phyloP scores from a whole-genome alignment of 2,797 vertebrate genomes.

The Gymnothorax reevesii region DNA sequence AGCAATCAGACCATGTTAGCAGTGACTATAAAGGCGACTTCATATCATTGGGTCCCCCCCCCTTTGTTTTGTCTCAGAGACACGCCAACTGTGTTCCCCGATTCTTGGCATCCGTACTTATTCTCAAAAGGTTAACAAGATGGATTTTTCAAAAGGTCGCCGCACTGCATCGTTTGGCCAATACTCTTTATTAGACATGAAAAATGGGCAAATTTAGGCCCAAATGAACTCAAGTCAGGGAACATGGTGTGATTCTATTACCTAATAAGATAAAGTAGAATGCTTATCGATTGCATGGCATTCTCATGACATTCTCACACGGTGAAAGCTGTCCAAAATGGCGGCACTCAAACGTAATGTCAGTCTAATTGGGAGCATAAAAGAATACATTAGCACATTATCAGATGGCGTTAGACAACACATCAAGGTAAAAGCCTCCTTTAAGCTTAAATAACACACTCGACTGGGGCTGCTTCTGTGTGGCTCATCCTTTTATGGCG shows the following conservation, averaged over 20 bases:
- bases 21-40: background rate
- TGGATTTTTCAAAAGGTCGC: constrained; percentile 18
- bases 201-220: background rate
- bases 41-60: background rate
- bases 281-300: background rate
- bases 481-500: too few relatives aligned
- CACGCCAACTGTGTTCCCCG: background rate
- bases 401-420: background rate
- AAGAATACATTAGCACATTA: background rate
- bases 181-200: constrained; percentile 2
- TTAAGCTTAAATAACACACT: background rate
- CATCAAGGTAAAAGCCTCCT: background rate
- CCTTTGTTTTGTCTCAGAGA: background rate
- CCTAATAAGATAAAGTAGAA: constrained; percentile 3
- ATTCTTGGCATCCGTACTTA: background rate
- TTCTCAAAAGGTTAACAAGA: constrained; percentile 14
- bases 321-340: background rate
- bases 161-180: background rate
- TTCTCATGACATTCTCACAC: background rate
- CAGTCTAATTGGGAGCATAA: background rate
- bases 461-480: background rate
- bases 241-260: background rate
- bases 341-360: background rate
- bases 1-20: background rate
- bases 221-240: constrained; percentile 1